phyloP scores from a whole-genome alignment of 1,140 invertebrate genomes.

The Drosophila eugracilis region DNA sequence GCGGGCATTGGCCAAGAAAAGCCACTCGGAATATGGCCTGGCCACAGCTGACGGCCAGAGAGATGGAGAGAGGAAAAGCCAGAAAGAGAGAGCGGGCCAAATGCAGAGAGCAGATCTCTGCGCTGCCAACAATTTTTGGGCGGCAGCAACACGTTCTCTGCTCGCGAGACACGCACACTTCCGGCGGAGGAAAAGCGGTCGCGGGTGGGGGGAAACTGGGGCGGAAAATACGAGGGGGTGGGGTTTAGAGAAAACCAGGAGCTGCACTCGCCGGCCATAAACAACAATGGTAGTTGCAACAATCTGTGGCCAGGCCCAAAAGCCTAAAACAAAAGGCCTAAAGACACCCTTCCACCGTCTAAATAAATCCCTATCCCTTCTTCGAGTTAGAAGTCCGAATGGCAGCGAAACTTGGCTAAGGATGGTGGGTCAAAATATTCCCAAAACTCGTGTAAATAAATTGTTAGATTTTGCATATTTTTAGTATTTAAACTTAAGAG shows the following conservation, averaged over 20 bases:
- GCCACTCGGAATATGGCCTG: constrained; percentile 35
- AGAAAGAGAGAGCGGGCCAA: constrained; percentile 5
- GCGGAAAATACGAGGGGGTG: background rate
- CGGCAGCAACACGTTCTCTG: constrained; percentile 35
- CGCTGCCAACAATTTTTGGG: constrained; percentile 23
- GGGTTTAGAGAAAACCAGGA: background rate
- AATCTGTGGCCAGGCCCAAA: constrained; percentile 63
- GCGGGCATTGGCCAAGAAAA: constrained; percentile 49
- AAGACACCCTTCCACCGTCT: background rate
- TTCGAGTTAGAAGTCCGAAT: constrained; percentile 4
- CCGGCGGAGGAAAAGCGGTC: constrained; percentile 42
- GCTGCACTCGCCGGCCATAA: constrained; percentile 57
- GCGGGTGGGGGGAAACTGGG: background rate
- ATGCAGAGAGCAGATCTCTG: constrained; percentile 39
- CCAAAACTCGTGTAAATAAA: no score
- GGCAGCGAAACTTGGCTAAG: constrained; percentile 27
- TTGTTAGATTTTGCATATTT: background rate
- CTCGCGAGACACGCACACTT: constrained; percentile 65
- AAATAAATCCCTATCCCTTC: background rate
- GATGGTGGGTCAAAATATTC: constrained; percentile 1
- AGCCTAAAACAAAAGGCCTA: constrained; percentile 44
- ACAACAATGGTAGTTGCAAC: constrained; percentile 77
- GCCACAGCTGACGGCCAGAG: constrained; percentile 27
- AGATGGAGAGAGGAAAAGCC: background rate
- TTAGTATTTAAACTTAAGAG: background rate